phyloP scores from a whole-genome alignment of 2,888 invertebrate genomes.

The Leistus spinibarbis region DNA sequence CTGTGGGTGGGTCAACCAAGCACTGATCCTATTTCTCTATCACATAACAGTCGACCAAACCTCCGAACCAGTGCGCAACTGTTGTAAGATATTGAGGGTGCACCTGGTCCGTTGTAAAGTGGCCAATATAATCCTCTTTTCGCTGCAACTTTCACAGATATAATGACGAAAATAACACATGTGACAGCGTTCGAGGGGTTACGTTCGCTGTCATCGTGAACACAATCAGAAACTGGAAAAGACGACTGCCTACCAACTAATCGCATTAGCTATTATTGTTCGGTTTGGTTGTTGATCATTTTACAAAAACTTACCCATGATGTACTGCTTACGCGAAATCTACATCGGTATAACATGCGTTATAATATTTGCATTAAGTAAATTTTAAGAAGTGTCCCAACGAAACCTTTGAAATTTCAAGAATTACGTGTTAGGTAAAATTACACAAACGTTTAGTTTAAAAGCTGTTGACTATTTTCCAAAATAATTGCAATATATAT shows the following conservation, averaged over 20 bases:
- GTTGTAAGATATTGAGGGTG: slow-evolving; percentile 39
- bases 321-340: not conserved
- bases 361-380: no score
- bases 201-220: slow-evolving; percentile 56
- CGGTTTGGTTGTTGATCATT: slow-evolving; percentile 24
- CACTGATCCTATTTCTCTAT: slow-evolving; percentile 58
- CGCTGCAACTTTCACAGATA: slow-evolving; percentile 53
- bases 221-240: slow-evolving; percentile 53
- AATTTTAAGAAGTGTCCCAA: no score
- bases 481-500: no score
- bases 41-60: slow-evolving; percentile 49
- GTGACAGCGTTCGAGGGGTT: slow-evolving; percentile 54
- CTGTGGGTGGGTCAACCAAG: slow-evolving; percentile 57
- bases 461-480: no score
- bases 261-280: slow-evolving; percentile 51
- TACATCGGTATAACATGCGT: not conserved
- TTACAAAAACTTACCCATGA: not conserved
- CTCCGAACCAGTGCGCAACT: not conserved
- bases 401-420: no score
- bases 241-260: slow-evolving; percentile 51
- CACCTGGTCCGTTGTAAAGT: slow-evolving; percentile 44
- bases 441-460: no score
- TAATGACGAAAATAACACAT: slow-evolving; percentile 60
- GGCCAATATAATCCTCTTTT: slow-evolving; percentile 57
- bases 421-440: no score